Evolutionary conservation across 2,113 vertebrate species (phyloP), one percentile per base, ranked within the genome.

Genomic region (Oryzias melastigma): DNA sequence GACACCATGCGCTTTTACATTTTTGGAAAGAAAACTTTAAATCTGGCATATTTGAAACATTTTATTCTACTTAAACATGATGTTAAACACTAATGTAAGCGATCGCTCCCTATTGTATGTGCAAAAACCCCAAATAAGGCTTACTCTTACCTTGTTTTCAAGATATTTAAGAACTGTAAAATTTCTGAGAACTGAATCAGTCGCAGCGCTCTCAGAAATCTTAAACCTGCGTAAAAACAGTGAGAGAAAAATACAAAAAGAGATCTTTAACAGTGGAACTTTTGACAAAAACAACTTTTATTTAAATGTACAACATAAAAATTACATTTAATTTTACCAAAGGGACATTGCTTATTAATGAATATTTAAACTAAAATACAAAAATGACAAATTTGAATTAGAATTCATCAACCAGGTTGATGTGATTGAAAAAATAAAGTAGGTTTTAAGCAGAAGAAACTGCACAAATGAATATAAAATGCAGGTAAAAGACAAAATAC

Each of bases 101-200:
- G 7, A 41, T 43, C 14, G n/a, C 10, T 24, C 14, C 29, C 12
- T 29, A 10, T 40, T 35, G 7, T 20, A 22, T 35, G 35, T 35
- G 35, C 8, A 8, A 2, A 35, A 35, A 3, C 20, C 20, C 18
- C 10, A 41, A 14, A 18, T 58, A 44, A 49, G 29, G 2, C 14
- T 42, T 15, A 56, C 53, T 56, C 93, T 95, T 93, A 99, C 97
- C 97, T 99, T 92, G 97, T 99, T 94, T 99, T 99, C 87, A 99
- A 94, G 81, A 98, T 98, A 92, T 98, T 99, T 93, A 99, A 93
- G 94, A 99, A 99, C 90, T 99, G 97, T 90, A 99, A 92, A 82
- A 99, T 98, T 94, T 99, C 97, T 70, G 97, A 99, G 89, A 99
- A 99, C 84, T 99, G 97, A 90, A 99, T 99, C 92, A 99, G 90